Evolutionary conservation across 2,113 vertebrate species (phyloP), one percentile per base, ranked within the genome.

Genomic region (Theropithecus gelada): DNA sequence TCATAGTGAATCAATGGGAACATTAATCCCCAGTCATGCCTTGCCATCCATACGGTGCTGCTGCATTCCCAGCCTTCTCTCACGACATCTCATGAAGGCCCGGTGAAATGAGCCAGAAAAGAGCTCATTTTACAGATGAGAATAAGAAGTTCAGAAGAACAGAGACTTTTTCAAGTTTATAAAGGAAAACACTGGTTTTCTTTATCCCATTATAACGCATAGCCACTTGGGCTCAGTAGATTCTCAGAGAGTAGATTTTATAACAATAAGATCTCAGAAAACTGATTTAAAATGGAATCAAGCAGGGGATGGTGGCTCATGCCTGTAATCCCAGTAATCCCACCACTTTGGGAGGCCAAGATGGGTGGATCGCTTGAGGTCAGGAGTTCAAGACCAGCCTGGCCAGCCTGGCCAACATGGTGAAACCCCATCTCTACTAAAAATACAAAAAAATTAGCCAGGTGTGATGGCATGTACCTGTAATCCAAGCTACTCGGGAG

Each of bases 41-140:
- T 38, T 45, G 5, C 35, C 1, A 30, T 32, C 20, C 32, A n/a
- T 27, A 27, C 11, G 3, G 23, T 3, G 7, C 40, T 79, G 35
- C 43, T 40, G 70, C 17, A 45, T 20, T 66, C 40, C 55, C 8
- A 4, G 18, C 11, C 35, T 79, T 1, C 45, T 55, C 22, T 50
- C 8, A 43, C 0, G 14, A 17, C 12, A 14, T 9, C 48, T 86
- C 45, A 50, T 0, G 2, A 8, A 3, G 13, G 20, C 84, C 13
- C 13, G 52, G 43, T 17, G 73, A n/a, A 66, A 23, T 1, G 3
- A 30, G 3, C 38, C 27, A 66, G 73, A 64, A n/a, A 82, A 66
- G 4, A 75, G 32, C 27, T 8, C 61, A 38, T 68, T 72, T 79
- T 48, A 45, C 8, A 89, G 79, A 14, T 38, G 14, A 43, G 79